These are phyloP conservation scores for Catamblyrhynchus diadema DNA, from an alignment of 2,797 vertebrate genomes.

Conservation along the genomic window DNA sequence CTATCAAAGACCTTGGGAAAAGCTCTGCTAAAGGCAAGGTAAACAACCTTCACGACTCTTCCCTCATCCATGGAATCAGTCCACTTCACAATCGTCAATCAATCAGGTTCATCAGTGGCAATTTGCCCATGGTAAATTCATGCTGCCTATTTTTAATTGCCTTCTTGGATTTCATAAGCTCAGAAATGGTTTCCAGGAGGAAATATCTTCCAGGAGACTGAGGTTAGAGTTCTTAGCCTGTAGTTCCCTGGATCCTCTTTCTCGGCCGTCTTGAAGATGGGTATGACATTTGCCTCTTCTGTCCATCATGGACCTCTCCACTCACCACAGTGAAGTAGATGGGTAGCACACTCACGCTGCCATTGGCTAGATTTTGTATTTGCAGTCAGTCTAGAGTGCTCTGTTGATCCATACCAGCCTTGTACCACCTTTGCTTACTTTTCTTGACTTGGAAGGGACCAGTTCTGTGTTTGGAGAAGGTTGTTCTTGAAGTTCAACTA, in stretches of 20 bases:
- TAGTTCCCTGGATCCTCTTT: neutral
- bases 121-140: neutral
- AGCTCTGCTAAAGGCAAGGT: neutral
- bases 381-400: neutral
- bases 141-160: neutral
- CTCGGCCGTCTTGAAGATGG: neutral
- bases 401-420: neutral
- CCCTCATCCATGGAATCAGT: neutral
- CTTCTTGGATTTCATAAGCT: neutral
- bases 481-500: neutral
- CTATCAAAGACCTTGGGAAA: neutral
- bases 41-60: neutral
- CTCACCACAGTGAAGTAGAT: rapidly evolving
- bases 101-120: neutral
- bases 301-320: neutral
- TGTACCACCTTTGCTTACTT: neutral
- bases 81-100: neutral
- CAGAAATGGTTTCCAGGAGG: neutral
- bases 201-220: neutral
- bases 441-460: neutral
- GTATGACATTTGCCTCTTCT: neutral
- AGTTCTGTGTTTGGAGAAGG: neutral
- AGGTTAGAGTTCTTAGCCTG: neutral
- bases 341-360: neutral
- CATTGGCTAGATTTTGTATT: neutral